Percentiles rank a stretch among this genome's conserved stretches.
Evolutionary conservation across 2,888 invertebrate species (phyloP).

Genomic region (Plagodis pulveraria): DNA sequence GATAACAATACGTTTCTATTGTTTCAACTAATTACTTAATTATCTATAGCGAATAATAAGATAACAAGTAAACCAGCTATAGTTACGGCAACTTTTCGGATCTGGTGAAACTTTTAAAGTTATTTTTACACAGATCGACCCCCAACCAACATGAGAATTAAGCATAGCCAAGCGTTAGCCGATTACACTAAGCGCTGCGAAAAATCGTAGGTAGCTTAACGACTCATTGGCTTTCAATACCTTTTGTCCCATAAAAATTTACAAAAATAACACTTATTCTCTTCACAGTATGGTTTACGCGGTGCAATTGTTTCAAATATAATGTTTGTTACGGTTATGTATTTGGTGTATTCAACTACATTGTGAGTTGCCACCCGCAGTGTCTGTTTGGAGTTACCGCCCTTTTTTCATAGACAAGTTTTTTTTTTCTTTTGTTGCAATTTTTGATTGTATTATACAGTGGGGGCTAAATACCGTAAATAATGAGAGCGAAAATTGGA

Average conservation of each 20-base stretch:
- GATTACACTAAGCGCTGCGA: constrained; percentile 10
- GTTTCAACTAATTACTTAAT: too few species aligned
- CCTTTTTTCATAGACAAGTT: constrained; percentile 22
- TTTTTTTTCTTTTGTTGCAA: constrained; percentile 41
- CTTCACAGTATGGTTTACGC: constrained; percentile 10
- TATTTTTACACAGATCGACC: too few species aligned
- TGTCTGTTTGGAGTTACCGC: constrained; percentile 53
- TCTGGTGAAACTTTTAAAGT: too few species aligned
- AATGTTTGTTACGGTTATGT: constrained; percentile 27
- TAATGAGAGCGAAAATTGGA: constrained; percentile 63
- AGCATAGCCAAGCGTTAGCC: constrained; percentile 2
- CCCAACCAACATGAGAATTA: constrained; percentile 24
- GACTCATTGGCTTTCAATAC: constrained; percentile 31
- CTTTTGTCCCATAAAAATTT: constrained; percentile 23
- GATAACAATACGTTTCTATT: too few species aligned
- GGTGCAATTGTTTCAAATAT: constrained; percentile 36
- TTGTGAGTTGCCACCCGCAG: constrained; percentile 52
- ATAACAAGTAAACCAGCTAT: too few species aligned
- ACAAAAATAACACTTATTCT: constrained; percentile 13
- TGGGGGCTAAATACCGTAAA: constrained; percentile 54
- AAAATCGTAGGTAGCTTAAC: constrained; percentile 32
- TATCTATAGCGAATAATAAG: too few species aligned
- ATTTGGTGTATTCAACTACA: constrained; percentile 14
- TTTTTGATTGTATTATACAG: constrained; percentile 47
- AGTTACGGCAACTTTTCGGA: too few species aligned